phyloP scores from a whole-genome alignment of 2,113 vertebrate genomes.

The Columba janthina region DNA sequence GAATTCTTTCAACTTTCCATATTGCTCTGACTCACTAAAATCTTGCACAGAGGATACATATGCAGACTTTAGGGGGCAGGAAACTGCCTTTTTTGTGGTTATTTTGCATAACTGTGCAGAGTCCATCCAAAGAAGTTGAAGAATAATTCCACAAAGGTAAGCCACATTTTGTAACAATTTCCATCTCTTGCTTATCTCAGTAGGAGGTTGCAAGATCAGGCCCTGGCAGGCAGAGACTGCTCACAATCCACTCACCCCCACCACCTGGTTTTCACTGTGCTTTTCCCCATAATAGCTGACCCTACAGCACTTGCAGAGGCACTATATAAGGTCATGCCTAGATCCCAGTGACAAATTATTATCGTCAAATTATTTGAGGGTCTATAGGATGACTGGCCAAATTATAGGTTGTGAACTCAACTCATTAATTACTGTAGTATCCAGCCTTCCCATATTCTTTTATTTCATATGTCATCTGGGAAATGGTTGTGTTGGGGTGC shows the following conservation, averaged over 20 bases:
- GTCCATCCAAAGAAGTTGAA: not conserved
- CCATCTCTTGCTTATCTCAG: not conserved
- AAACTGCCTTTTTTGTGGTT: not conserved
- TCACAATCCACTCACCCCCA: not conserved
- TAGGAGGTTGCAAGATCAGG: not conserved
- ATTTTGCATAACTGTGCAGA: not conserved
- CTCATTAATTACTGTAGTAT: accelerated
- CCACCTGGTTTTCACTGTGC: not conserved
- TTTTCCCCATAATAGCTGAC: not conserved
- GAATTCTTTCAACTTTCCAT: not conserved
- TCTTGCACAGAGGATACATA: not conserved
- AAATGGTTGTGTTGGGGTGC: not conserved
- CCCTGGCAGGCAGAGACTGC: not conserved
- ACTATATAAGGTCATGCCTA: not conserved
- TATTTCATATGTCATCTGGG: not conserved
- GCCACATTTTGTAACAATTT: not conserved
- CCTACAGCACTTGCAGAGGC: not conserved
- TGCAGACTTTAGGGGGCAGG: not conserved
- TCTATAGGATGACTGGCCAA: not conserved
- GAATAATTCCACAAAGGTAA: not conserved
- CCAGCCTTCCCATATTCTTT: not conserved
- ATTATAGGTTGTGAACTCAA: not conserved
- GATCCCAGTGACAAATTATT: not conserved
- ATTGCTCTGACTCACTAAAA: not conserved
- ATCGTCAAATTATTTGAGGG: not conserved